Evolutionary conservation across 2,888 invertebrate species (phyloP).

Genomic region (Lithophane semibrunnea): DNA sequence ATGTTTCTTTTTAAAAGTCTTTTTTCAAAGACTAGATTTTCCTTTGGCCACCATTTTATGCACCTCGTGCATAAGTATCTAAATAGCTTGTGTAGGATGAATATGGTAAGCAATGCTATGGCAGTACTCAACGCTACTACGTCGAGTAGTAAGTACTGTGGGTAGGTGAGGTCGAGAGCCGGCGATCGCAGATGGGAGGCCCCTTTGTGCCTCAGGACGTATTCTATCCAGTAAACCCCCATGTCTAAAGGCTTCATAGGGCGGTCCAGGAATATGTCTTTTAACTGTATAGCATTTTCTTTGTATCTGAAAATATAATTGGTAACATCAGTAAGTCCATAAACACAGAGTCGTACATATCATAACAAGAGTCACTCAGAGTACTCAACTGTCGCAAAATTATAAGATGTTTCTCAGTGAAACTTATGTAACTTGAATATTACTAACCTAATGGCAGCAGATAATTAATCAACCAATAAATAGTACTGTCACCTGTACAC

Average conservation of each 20-base stretch:
- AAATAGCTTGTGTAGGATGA: constrained; percentile 82
- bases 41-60: constrained; percentile 85
- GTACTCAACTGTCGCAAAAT: not conserved
- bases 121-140: constrained; percentile 80
- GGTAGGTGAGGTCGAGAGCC: constrained; percentile 84
- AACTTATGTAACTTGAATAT: not conserved
- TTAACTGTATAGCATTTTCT: constrained; percentile 85
- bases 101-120: constrained; percentile 76
- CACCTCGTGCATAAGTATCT: constrained; percentile 84
- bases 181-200: constrained; percentile 88
- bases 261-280: constrained; percentile 90
- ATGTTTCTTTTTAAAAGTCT: constrained; percentile 81
- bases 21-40: constrained; percentile 82
- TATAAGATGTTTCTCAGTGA: not conserved
- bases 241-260: constrained; percentile 90
- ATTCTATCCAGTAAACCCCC: constrained; percentile 92
- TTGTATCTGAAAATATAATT: constrained; percentile 85
- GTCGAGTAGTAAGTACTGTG: constrained; percentile 87
- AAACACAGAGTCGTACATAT: not conserved
- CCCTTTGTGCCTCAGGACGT: constrained; percentile 91
- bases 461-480: not conserved
- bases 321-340: constrained; percentile 21
- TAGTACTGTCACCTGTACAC: not conserved
- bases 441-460: not conserved
- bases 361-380: not conserved